These are phyloP conservation scores for Hyperoplus lanceolatus DNA, from an alignment of 2,797 vertebrate genomes.

Conservation along the genomic window DNA sequence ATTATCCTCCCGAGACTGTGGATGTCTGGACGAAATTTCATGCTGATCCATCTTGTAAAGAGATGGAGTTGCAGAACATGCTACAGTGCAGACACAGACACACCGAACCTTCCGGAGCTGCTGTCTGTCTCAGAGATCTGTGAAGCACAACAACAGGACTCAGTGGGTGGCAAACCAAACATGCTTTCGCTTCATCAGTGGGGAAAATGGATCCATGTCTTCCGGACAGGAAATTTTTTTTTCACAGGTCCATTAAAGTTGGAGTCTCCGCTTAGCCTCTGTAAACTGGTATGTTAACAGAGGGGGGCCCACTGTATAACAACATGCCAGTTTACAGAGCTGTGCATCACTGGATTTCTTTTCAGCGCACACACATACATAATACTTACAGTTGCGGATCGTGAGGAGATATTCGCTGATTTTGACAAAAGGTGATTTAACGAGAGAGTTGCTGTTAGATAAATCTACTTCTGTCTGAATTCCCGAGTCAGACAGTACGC, in stretches of 20 bases:
- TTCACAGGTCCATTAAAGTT: constrained; percentile 60
- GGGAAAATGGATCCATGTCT: constrained; percentile 62
- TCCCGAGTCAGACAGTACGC: constrained; percentile 4
- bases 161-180: constrained; percentile 58
- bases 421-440: too few relatives aligned
- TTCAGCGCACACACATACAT: too few relatives aligned
- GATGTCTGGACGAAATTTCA: neutral
- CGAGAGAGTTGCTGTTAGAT: too few relatives aligned
- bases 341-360: too few relatives aligned
- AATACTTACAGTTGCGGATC: too few relatives aligned
- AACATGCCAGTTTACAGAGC: too few relatives aligned
- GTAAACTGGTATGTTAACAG: too few relatives aligned
- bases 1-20: neutral
- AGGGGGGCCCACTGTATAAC: too few relatives aligned
- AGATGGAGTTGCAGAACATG: neutral
- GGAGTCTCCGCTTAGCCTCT: constrained; percentile 13
- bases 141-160: constrained; percentile 42
- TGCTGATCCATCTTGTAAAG: neutral
- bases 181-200: constrained; percentile 51
- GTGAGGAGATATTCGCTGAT: too few relatives aligned
- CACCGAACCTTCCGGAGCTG: constrained; percentile 32
- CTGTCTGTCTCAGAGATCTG: constrained; percentile 39
- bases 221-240: constrained; percentile 46
- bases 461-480: constrained; percentile 18
- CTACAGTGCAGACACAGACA: neutral